These are phyloP conservation scores for Dascyllus trimaculatus DNA, from an alignment of 2,113 vertebrate genomes.

Conservation along the genomic window DNA sequence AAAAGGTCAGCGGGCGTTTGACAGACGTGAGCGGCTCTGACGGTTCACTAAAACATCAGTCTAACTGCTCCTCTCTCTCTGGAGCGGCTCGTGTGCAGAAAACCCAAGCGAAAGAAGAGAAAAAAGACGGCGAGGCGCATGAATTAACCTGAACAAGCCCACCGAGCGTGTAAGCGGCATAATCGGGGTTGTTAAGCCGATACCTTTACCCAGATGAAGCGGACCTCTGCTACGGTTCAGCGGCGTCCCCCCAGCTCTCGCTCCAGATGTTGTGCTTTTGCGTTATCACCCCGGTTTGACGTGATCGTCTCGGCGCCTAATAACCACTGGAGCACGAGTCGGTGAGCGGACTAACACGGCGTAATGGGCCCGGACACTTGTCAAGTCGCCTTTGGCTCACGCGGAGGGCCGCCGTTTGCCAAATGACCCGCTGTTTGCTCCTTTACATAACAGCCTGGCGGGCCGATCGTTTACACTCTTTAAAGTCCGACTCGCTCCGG, in stretches of 20 bases:
- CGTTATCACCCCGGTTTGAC: slow-evolving; percentile 69
- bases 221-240: slow-evolving; percentile 39
- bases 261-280: slow-evolving; percentile 74
- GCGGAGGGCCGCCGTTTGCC: slow-evolving; percentile 46
- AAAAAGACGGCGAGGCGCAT: too few species aligned
- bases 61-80: slow-evolving; percentile 63
- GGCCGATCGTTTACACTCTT: slow-evolving; percentile 11
- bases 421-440: slow-evolving; percentile 69
- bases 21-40: slow-evolving; percentile 67
- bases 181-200: slow-evolving; percentile 32
- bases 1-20: slow-evolving; percentile 76
- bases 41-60: slow-evolving; percentile 71
- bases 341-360: slow-evolving; percentile 64
- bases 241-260: slow-evolving; percentile 42
- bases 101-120: too few species aligned
- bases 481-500: slow-evolving; percentile 5
- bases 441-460: slow-evolving; percentile 51
- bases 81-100: too few species aligned
- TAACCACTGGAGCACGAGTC: slow-evolving; percentile 71
- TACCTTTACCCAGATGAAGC: slow-evolving; percentile 57
- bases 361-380: slow-evolving; percentile 84
- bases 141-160: slow-evolving; percentile 4
- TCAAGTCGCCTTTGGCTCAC: slow-evolving; percentile 80
- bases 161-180: slow-evolving; percentile 44
- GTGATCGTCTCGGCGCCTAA: slow-evolving; percentile 55